phyloP scores from a whole-genome alignment of 2,797 vertebrate species.

The Columba guinea region DNA sequence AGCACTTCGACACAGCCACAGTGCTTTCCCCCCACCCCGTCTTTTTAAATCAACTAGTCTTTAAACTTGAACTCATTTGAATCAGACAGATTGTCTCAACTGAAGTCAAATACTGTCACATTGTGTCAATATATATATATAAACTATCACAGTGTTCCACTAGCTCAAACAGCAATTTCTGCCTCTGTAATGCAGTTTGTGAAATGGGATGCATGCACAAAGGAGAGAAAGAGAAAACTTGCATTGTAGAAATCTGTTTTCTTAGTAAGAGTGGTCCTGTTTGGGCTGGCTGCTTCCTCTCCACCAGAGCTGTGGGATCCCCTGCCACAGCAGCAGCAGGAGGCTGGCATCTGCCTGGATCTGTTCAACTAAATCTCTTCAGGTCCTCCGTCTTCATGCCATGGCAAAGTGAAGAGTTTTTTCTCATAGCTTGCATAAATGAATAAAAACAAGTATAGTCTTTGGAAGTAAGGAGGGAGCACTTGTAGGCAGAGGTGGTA shows the following conservation, averaged over 20 bases:
- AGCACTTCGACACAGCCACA: not conserved
- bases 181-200: not conserved
- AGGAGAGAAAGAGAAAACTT: not conserved
- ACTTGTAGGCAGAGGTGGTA: not conserved
- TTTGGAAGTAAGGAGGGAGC: not conserved
- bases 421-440: not conserved
- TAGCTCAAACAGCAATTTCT: not conserved
- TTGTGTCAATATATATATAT: not conserved
- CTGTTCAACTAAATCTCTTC: not conserved
- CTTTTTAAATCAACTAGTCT: not conserved
- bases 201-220: not conserved
- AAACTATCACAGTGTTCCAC: not conserved
- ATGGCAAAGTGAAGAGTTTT: not conserved
- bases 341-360: not conserved
- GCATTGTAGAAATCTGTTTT: not conserved
- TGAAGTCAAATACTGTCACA: not conserved
- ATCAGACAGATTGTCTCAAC: not conserved
- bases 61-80: not conserved
- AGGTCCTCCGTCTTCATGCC: not conserved
- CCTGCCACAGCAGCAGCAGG: not conserved
- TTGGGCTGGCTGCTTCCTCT: not conserved
- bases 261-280: not conserved
- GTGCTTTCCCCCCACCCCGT: not conserved
- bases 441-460: not conserved
- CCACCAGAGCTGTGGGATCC: not conserved